Evolutionary conservation across 2,113 vertebrate genomes (phyloP), one percentile per base, ranked within the genome.

Genomic region (Ptyas mucosa): DNA sequence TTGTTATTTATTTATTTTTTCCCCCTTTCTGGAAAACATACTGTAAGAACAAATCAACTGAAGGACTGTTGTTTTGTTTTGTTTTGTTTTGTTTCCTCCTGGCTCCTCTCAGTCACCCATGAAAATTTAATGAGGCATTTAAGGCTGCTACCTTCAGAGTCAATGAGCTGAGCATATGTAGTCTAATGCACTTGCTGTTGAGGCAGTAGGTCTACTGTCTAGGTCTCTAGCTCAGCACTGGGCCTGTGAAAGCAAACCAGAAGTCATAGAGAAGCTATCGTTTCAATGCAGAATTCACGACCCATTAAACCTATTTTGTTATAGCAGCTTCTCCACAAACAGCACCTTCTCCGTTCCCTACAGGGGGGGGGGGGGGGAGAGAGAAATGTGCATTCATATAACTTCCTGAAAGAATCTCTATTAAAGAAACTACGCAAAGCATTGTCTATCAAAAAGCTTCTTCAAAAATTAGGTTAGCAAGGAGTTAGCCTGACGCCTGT

Each of bases 121-220:
- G 97, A 98, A 97, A 97, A 97, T 97, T 97, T 98, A 98, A 98
- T 98, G 98, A 98, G 96, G 96, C 97, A 96, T 98, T 97, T 97
- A 97, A 95, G 96, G 95, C 96, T 96, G 97, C 97, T 98, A 97
- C 97, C 96, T 97, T 93, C 94, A 43, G 96, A 97, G 97, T 97
- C 97, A 98, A 97, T 97, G 97, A 97, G 96, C 97, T 97, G 95
- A 97, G 97, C 97, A 55, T 97, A 97, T 97, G 97, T 96, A 97
- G 97, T 95, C 97, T 97, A 97, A 97, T 97, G 97, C 95, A 96
- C 96, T 97, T 88, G 96, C 97, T 90, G 96, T 95, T 91, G 94
- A 97, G 97, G 94, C 97, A 94, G 88, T 96, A 94, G 97, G 96
- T 97, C 97, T 92, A 54, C 89, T 91, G 34, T 8, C 18, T 81